Evolutionary conservation across 2,113 vertebrate species (phyloP).

Genomic region (Coregonus clupeaformis): DNA sequence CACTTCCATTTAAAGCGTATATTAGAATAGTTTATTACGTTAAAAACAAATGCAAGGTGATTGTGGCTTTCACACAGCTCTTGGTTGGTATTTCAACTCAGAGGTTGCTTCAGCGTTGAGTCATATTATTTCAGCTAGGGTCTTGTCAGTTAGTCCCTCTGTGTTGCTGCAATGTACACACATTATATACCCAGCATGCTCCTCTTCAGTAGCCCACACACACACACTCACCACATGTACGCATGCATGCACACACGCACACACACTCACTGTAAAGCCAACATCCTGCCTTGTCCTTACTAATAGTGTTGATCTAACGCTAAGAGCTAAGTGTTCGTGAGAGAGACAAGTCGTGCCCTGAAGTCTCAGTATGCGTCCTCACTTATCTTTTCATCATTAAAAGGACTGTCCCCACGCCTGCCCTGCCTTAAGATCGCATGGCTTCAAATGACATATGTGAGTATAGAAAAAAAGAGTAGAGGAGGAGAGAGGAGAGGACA

Average conservation of each 20-base stretch:
- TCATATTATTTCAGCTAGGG: slow-evolving; percentile 56
- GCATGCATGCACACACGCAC: slow-evolving; percentile 12
- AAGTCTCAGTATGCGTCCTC: slow-evolving; percentile 6
- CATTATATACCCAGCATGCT: slow-evolving; percentile 41
- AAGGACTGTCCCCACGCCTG: neutral
- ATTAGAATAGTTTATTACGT: too few species aligned
- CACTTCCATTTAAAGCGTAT: neutral
- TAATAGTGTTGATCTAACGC: slow-evolving; percentile 46
- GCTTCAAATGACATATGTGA: slow-evolving; percentile 52
- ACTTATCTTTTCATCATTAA: neutral
- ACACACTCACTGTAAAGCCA: slow-evolving; percentile 12
- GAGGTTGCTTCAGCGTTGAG: slow-evolving; percentile 56
- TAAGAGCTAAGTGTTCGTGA: neutral
- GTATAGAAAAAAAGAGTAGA: neutral
- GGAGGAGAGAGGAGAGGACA: too few species aligned
- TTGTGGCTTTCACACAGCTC: slow-evolving; percentile 46
- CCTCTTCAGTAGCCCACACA: slow-evolving; percentile 21
- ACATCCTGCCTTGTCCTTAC: slow-evolving; percentile 29
- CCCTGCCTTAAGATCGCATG: slow-evolving; percentile 34
- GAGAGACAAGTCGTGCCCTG: slow-evolving; percentile 14
- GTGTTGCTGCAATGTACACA: slow-evolving; percentile 32
- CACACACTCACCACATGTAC: neutral
- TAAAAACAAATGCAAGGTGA: slow-evolving; percentile 36
- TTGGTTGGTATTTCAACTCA: slow-evolving; percentile 45
- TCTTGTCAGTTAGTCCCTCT: slow-evolving; percentile 44